Conservation (phyloP, 2,797 vertebrate genomes). For the Podarcis lilfordi region DNA sequence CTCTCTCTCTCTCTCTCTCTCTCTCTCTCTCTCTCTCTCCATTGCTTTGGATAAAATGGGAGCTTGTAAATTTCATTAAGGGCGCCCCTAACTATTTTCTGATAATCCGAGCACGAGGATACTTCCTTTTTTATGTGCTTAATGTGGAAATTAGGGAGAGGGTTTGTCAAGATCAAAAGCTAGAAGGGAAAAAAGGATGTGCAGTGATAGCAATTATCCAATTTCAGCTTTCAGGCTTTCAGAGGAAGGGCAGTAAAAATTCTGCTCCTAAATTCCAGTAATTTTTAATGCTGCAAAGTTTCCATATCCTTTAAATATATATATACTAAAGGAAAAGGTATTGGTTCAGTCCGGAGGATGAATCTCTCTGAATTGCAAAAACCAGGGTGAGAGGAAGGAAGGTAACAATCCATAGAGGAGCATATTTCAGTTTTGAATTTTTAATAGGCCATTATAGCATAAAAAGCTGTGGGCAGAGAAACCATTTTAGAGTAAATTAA, state of each 20-base stretch:
- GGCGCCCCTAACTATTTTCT: not conserved
- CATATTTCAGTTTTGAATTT: slow-evolving; percentile 21
- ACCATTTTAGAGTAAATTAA: slow-evolving; percentile 34
- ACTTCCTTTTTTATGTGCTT: not conserved
- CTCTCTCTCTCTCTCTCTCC: no score
- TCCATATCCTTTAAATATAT: not conserved
- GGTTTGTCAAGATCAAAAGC: not conserved
- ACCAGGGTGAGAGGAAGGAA: not conserved
- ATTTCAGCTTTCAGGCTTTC: not conserved
- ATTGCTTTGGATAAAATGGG: not conserved
- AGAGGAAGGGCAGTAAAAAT: not conserved
- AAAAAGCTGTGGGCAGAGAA: not conserved
- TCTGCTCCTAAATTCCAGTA: not conserved
- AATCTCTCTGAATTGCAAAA: not conserved
- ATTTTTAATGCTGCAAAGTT: not conserved
- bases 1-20: no score
- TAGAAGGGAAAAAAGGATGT: not conserved
- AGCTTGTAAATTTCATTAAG: not conserved
- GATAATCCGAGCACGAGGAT: not conserved
- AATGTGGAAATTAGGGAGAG: not conserved
- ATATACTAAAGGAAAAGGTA: not conserved
- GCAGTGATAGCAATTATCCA: not conserved
- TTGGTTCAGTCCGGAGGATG: not conserved
- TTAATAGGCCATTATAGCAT: not conserved
- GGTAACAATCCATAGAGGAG: slow-evolving; percentile 26